A percentile compares a stretch with the other conserved stretches of the same genome.
These are phyloP conservation scores for Entomobrya multifasciata DNA, from an alignment of 2,888 invertebrate species.

Conservation along the genomic window DNA sequence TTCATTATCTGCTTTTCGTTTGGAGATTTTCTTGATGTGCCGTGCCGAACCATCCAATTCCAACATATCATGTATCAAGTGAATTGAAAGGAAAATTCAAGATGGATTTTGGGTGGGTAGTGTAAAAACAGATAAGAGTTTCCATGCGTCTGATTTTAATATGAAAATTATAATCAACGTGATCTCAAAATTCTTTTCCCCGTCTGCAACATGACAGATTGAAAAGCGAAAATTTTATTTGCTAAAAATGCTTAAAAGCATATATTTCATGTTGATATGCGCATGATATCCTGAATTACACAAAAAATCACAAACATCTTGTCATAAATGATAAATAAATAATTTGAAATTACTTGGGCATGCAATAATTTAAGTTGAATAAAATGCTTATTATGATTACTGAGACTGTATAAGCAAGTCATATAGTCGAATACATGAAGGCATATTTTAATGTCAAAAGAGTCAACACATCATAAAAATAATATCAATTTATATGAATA, in stretches of 20 bases:
- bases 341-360: not conserved
- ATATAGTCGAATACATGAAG: not conserved
- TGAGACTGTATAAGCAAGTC: not conserved
- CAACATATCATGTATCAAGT: not conserved
- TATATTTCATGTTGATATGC: not conserved
- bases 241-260: not conserved
- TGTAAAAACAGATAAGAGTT: constrained; percentile 48
- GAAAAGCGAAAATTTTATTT: not conserved
- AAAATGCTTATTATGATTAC: not conserved
- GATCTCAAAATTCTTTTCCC: not conserved
- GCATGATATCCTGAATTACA: not conserved
- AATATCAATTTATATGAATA: not conserved
- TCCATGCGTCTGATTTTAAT: not conserved
- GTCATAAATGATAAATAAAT: constrained; percentile 25
- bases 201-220: not conserved
- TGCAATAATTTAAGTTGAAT: not conserved
- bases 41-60: not conserved
- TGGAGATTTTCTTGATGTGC: not conserved
- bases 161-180: too few relatives aligned
- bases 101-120: constrained; percentile 29
- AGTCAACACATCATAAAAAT: constrained; percentile 19
- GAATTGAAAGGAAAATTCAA: constrained; percentile 3
- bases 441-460: constrained; percentile 32
- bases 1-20: constrained; percentile 2
- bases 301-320: not conserved